Conservation (phyloP, 2,888 invertebrate species). For the Dendrolimus houi region DNA sequence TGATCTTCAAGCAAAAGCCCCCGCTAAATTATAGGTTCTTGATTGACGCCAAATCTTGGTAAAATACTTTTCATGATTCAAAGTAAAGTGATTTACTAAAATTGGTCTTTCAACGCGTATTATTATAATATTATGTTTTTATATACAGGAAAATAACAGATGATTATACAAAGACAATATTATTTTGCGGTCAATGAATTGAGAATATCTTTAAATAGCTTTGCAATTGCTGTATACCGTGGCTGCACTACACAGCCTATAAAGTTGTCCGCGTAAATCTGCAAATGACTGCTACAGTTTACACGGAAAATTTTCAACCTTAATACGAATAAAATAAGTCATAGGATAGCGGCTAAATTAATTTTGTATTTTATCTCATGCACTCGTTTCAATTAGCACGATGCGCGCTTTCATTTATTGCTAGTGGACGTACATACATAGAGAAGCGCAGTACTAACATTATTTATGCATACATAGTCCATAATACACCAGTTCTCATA, state of each 20-base stretch:
- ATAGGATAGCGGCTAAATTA: background rate
- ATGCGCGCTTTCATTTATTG: conserved; percentile 25
- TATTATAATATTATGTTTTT: no score
- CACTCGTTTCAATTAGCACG: conserved; percentile 28
- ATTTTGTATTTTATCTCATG: conserved; percentile 16
- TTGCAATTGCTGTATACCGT: conserved; percentile 1
- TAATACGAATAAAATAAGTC: no score
- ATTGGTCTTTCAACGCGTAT: no score
- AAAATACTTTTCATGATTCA: no score
- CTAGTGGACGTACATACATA: conserved; percentile 13
- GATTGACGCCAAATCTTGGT: no score
- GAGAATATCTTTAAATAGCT: no score
- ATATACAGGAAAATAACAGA: no score
- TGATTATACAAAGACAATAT: background rate
- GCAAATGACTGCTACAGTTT: conserved; percentile 11
- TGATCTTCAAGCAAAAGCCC: no score
- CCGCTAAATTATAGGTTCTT: no score
- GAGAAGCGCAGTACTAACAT: background rate
- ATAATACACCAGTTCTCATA: background rate
- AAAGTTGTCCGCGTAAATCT: conserved; percentile 20
- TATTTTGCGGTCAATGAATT: background rate
- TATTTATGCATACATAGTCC: background rate
- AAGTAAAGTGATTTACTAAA: no score
- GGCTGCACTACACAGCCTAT: conserved; percentile 6
- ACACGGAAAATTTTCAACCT: background rate